A percentile compares a stretch with the other conserved stretches of the same genome.
Evolutionary conservation across 2,113 vertebrate genomes (phyloP).

Genomic region (Abramis brama): DNA sequence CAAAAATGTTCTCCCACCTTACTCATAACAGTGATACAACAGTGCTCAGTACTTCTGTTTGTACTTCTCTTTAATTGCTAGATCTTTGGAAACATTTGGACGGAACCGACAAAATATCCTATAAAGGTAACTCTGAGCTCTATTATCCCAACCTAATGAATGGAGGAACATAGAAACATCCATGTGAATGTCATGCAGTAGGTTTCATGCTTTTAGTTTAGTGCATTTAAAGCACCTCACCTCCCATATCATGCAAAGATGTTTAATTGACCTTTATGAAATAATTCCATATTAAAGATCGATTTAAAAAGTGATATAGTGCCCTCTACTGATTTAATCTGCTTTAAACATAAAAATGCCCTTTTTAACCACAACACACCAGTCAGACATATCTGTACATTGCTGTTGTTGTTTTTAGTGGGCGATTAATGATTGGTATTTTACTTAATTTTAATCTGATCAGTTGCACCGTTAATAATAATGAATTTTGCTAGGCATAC

Average conservation of each 20-base stretch:
- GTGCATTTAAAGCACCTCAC: background rate
- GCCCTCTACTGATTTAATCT: conserved; percentile 39
- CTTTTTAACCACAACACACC: background rate
- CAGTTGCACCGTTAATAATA: background rate
- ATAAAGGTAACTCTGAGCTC: background rate
- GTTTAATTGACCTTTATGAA: background rate
- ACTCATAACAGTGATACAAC: background rate
- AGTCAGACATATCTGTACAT: background rate
- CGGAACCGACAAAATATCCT: background rate
- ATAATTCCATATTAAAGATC: background rate
- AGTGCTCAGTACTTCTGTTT: background rate
- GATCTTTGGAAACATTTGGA: background rate
- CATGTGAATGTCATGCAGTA: background rate
- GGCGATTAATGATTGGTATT: background rate
- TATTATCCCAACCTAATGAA: background rate
- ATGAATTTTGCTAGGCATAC: background rate
- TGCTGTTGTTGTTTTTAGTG: background rate
- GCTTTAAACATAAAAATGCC: background rate
- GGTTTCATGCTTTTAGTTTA: background rate
- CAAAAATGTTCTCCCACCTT: background rate
- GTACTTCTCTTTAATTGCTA: no score
- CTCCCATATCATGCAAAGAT: background rate
- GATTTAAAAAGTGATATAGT: conserved; percentile 7
- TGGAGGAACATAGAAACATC: background rate
- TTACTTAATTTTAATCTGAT: background rate